These are phyloP conservation scores for Pachyramphus minor DNA, from an alignment of 2,113 vertebrate genomes.

Conservation along the genomic window DNA sequence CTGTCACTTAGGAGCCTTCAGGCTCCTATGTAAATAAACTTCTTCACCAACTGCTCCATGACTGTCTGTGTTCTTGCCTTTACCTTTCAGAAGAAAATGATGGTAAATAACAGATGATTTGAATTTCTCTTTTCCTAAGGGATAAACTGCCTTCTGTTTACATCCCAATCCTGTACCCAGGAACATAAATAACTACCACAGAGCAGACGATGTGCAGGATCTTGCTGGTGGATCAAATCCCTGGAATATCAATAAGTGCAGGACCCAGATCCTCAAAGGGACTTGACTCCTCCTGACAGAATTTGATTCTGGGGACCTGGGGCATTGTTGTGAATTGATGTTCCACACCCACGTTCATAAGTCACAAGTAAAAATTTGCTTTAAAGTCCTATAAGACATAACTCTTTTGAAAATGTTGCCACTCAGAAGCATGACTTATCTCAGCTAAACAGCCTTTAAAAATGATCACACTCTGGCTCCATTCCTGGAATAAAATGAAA, in stretches of 20 bases:
- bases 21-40: neutral
- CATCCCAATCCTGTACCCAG: neutral
- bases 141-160: neutral
- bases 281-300: neutral
- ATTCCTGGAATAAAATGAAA: neutral
- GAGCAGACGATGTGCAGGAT: neutral
- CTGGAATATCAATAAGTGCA: neutral
- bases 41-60: neutral
- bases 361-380: neutral
- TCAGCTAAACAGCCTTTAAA: neutral
- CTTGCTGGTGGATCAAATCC: neutral
- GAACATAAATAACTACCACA: neutral
- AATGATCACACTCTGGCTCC: neutral
- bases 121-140: neutral
- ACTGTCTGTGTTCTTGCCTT: neutral
- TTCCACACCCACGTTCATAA: rapidly evolving
- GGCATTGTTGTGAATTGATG: neutral
- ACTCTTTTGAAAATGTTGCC: neutral
- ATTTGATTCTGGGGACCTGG: neutral
- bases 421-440: constrained; percentile 33
- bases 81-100: neutral
- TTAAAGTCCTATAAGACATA: neutral
- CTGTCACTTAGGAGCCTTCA: neutral
- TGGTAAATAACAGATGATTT: neutral
- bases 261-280: neutral